Evolutionary conservation across 64 coral and sea anemone species (phyloP).

Genomic region (Catalaphyllia jardinei): DNA sequence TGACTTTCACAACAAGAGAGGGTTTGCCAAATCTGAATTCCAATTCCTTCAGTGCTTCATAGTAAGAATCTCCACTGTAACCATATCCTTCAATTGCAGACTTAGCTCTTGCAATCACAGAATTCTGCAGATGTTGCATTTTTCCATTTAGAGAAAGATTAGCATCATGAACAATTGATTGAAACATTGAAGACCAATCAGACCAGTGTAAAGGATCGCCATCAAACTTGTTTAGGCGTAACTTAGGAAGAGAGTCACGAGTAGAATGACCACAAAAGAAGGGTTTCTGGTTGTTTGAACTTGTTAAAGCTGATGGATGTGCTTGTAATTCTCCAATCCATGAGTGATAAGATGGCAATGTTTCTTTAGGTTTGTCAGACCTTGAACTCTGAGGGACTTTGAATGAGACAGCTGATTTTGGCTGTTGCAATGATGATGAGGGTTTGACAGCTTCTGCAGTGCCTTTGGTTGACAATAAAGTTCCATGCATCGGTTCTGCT

Average conservation of each 20-base stretch:
- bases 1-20: constrained; percentile 17
- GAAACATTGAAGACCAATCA: constrained; percentile 28
- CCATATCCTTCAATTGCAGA: constrained; percentile 57
- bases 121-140: constrained; percentile 51
- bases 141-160: constrained; percentile 45
- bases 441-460: background rate
- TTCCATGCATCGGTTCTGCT: background rate
- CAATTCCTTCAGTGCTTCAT: constrained; percentile 33
- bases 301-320: background rate
- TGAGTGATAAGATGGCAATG: background rate
- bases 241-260: background rate
- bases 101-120: constrained; percentile 32
- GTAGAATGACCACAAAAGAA: background rate
- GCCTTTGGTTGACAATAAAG: background rate
- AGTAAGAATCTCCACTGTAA: constrained; percentile 43
- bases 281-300: background rate
- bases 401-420: background rate
- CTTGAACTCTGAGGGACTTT: background rate
- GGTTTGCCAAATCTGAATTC: constrained; percentile 50
- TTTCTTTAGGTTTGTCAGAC: background rate
- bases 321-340: constrained; percentile 17
- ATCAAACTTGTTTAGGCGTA: constrained; percentile 12
- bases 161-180: constrained; percentile 32
- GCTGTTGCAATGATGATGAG: background rate
- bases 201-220: constrained; percentile 29